Conservation (phyloP, 2,888 invertebrate genomes). For the Apotomis turbidana region DNA sequence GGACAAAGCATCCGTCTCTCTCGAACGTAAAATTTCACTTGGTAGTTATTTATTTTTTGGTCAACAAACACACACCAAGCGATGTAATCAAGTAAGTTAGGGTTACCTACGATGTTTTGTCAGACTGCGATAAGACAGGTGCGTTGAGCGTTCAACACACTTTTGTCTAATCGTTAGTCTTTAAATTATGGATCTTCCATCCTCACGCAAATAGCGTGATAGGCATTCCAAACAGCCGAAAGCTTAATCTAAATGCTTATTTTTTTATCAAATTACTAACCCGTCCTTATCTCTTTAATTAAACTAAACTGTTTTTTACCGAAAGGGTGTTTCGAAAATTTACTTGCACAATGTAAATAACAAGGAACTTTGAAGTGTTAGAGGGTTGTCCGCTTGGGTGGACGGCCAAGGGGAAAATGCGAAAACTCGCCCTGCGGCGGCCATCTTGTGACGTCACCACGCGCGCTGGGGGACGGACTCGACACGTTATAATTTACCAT, state of each 20-base stretch:
- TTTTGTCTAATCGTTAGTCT: not conserved
- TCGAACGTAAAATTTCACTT: no score
- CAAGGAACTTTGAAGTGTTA: not conserved
- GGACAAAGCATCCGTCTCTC: no score
- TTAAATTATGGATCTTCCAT: not conserved
- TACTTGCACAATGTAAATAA: slow-evolving; percentile 22
- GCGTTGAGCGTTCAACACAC: no score
- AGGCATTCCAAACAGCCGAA: not conserved
- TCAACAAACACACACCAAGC: no score
- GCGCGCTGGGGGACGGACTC: slow-evolving; percentile 66
- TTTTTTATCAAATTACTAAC: slow-evolving; percentile 6
- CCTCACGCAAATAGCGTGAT: not conserved
- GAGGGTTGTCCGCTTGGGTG: slow-evolving; percentile 52
- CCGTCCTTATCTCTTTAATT: not conserved
- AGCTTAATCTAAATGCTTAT: not conserved
- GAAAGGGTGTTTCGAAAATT: not conserved
- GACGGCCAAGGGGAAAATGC: slow-evolving; percentile 75
- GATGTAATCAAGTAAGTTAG: no score
- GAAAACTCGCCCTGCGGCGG: slow-evolving; percentile 78
- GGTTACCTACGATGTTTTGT: no score
- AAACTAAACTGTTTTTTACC: not conserved
- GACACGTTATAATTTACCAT: slow-evolving; percentile 38
- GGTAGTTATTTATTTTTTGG: no score
- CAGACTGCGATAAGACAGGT: no score
- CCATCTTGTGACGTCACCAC: slow-evolving; percentile 79